These are phyloP conservation scores for Tringa solitaria DNA, from an alignment of 2,113 vertebrate genomes.

Conservation along the genomic window DNA sequence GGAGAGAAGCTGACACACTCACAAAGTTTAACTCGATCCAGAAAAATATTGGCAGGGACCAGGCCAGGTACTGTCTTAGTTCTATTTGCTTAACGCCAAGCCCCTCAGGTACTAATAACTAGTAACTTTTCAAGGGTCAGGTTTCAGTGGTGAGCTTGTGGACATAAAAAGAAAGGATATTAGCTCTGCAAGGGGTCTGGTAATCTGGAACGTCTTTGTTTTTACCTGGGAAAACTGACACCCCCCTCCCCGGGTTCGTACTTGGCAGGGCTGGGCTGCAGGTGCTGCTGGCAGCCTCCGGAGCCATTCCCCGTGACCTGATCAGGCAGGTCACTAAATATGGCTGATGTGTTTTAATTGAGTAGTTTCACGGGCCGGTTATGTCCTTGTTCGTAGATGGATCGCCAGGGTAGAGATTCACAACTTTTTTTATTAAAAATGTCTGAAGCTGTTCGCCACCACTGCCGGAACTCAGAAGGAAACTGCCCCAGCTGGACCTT, in stretches of 20 bases:
- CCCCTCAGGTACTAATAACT: not conserved
- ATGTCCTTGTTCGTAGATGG: not conserved
- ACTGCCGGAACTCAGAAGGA: not conserved
- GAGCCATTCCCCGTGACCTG: fast-evolving
- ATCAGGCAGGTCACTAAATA: not conserved
- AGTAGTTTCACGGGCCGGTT: not conserved
- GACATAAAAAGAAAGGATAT: not conserved
- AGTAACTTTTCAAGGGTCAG: not conserved
- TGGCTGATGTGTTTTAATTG: not conserved
- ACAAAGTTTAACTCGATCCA: not conserved
- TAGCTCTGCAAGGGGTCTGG: not conserved
- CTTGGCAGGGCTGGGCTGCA: not conserved
- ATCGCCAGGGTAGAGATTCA: not conserved
- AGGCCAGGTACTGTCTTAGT: not conserved
- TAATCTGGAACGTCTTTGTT: not conserved
- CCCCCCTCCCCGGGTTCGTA: fast-evolving
- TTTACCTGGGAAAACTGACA: not conserved
- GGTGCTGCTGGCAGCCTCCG: not conserved
- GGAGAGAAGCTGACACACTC: not conserved
- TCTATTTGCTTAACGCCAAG: not conserved
- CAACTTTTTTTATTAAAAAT: not conserved
- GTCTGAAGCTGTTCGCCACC: not conserved
- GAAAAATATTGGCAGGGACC: not conserved
- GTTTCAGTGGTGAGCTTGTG: not conserved
- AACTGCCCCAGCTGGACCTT: not conserved